A percentile compares a stretch with the other conserved stretches of the same genome.
Conservation (phyloP, 1,140 invertebrate genomes). For the Trichonephila clavata region DNA sequence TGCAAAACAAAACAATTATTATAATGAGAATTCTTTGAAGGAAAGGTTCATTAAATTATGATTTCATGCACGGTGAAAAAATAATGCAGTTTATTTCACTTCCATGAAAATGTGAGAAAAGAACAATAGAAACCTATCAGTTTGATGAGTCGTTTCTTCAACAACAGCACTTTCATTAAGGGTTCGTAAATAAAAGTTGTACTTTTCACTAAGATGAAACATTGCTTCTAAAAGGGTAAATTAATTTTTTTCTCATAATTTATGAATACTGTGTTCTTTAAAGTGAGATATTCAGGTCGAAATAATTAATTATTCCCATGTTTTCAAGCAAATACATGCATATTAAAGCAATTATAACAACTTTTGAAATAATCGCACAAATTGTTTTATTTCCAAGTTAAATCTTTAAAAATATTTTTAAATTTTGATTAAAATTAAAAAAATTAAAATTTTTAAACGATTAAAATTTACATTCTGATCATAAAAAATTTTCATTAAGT, state of each 20-base stretch:
- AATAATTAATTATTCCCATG: neutral
- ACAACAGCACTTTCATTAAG: neutral
- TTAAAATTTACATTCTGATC: too few species aligned
- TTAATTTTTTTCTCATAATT: neutral
- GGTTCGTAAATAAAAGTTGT: neutral
- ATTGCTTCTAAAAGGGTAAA: neutral
- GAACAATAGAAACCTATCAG: neutral
- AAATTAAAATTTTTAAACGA: too few species aligned
- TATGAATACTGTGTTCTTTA: neutral
- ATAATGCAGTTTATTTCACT: neutral
- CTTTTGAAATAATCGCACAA: too few species aligned
- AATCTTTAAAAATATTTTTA: too few species aligned
- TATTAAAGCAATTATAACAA: too few species aligned
- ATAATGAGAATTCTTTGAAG: constrained; percentile 17
- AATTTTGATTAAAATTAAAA: too few species aligned
- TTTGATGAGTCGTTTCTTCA: neutral
- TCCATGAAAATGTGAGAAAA: neutral
- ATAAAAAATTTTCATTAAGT: too few species aligned
- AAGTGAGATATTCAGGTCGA: neutral
- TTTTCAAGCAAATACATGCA: neutral
- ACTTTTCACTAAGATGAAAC: neutral
- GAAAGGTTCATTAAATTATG: neutral
- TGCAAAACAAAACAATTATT: neutral
- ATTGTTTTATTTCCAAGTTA: too few species aligned
- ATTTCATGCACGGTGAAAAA: neutral